Evolutionary conservation across 2,888 invertebrate genomes (phyloP).

Genomic region (Diarsia rubi): DNA sequence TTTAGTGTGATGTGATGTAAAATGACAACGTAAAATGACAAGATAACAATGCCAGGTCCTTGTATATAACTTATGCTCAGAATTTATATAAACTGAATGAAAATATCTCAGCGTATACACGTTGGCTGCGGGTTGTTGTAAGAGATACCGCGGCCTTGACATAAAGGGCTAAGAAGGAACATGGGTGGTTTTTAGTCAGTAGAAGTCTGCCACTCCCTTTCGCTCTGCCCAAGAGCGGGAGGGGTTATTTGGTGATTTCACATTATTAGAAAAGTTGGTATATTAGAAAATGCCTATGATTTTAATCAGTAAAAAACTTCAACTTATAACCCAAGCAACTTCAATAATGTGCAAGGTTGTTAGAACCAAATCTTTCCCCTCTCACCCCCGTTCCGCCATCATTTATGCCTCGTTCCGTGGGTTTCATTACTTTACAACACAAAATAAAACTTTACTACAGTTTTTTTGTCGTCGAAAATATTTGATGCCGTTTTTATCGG

Average conservation of each 20-base stretch:
- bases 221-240: too few relatives aligned
- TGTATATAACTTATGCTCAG: too few relatives aligned
- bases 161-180: too few relatives aligned
- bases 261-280: too few relatives aligned
- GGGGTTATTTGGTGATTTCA: too few relatives aligned
- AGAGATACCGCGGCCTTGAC: too few relatives aligned
- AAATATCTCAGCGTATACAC: background rate
- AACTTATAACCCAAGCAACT: background rate
- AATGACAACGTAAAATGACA: too few relatives aligned
- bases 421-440: constrained; percentile 61
- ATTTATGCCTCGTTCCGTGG: constrained; percentile 24
- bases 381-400: constrained; percentile 11
- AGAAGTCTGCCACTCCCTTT: too few relatives aligned
- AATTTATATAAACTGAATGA: background rate
- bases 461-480: constrained; percentile 61
- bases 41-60: background rate
- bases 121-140: too few relatives aligned
- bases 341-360: background rate
- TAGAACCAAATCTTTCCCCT: background rate
- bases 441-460: constrained; percentile 63
- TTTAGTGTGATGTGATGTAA: too few relatives aligned
- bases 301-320: constrained; percentile 1
- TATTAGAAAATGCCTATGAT: too few relatives aligned
- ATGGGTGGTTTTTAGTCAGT: too few relatives aligned
- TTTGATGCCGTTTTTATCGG: constrained; percentile 67